These are phyloP conservation scores for Boloria euphrosyne DNA, from an alignment of 2,888 invertebrate genomes.

Conservation along the genomic window DNA sequence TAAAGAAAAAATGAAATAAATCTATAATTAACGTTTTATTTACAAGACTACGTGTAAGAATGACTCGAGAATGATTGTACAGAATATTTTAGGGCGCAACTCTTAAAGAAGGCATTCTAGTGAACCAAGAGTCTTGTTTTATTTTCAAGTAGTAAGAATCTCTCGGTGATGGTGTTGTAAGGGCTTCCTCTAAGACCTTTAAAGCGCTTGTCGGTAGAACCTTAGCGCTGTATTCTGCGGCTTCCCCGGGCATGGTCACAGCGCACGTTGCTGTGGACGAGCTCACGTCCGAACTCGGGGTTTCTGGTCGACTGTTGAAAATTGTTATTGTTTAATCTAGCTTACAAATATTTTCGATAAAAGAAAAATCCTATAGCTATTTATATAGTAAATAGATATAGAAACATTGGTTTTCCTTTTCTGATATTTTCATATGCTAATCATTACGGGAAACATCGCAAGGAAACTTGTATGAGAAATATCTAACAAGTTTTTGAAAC, in stretches of 20 bases:
- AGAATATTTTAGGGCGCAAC: slow-evolving; percentile 54
- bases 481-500: too few species aligned
- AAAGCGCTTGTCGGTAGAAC: slow-evolving; percentile 83
- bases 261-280: slow-evolving; percentile 70
- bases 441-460: too few species aligned
- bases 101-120: slow-evolving; percentile 76
- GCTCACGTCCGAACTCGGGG: slow-evolving; percentile 73
- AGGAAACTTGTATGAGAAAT: too few species aligned
- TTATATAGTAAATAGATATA: too few species aligned
- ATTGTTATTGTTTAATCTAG: slow-evolving; percentile 2
- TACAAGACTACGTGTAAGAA: slow-evolving; percentile 31
- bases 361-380: too few species aligned
- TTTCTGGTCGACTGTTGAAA: slow-evolving; percentile 72
- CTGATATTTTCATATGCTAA: too few species aligned
- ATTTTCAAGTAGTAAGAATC: slow-evolving; percentile 79
- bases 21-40: slow-evolving; percentile 33
- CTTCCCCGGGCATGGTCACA: slow-evolving; percentile 81
- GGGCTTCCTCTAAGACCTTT: slow-evolving; percentile 84
- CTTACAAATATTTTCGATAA: not conserved
- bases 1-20: slow-evolving; percentile 23
- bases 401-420: too few species aligned
- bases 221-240: slow-evolving; percentile 85
- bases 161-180: slow-evolving; percentile 80
- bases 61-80: slow-evolving; percentile 26
- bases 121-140: slow-evolving; percentile 79